A percentile compares a stretch with the other conserved stretches of the same genome.
Evolutionary conservation across 2,888 invertebrate genomes (phyloP).

Genomic region (Philereme vetulata): DNA sequence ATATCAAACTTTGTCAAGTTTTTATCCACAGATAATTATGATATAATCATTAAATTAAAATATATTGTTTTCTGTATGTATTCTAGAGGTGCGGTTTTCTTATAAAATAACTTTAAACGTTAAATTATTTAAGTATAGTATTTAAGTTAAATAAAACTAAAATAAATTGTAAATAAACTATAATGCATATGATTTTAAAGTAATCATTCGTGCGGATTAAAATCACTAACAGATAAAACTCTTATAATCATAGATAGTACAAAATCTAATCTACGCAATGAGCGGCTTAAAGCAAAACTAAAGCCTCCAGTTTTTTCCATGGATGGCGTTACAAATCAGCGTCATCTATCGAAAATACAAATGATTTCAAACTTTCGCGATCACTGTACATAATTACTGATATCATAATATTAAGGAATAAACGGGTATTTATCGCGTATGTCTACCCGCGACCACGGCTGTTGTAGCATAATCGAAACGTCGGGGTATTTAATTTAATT

Average conservation of each 20-base stretch:
- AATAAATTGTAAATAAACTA: slow-evolving; percentile 36
- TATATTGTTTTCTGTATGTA: background rate
- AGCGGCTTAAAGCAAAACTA: background rate
- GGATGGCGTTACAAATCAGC: no score
- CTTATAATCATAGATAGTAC: background rate
- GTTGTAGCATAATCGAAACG: no score
- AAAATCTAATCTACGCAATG: background rate
- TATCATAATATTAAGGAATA: no score
- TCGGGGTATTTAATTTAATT: no score
- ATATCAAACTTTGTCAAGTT: no score
- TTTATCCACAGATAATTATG: no score
- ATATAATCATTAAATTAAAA: no score
- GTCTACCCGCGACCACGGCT: no score
- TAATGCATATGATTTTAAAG: slow-evolving; percentile 28
- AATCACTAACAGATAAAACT: slow-evolving; percentile 4
- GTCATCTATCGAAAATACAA: no score
- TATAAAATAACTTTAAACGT: background rate
- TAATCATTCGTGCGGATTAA: slow-evolving; percentile 24
- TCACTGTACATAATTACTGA: no score
- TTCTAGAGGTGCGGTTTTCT: background rate
- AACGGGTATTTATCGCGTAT: no score
- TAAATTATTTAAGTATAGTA: background rate
- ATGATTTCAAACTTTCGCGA: no score
- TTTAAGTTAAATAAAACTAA: slow-evolving; percentile 23
- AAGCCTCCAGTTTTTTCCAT: background rate